phyloP scores from a whole-genome alignment of 2,888 invertebrate species.

The Chrysolina americana region DNA sequence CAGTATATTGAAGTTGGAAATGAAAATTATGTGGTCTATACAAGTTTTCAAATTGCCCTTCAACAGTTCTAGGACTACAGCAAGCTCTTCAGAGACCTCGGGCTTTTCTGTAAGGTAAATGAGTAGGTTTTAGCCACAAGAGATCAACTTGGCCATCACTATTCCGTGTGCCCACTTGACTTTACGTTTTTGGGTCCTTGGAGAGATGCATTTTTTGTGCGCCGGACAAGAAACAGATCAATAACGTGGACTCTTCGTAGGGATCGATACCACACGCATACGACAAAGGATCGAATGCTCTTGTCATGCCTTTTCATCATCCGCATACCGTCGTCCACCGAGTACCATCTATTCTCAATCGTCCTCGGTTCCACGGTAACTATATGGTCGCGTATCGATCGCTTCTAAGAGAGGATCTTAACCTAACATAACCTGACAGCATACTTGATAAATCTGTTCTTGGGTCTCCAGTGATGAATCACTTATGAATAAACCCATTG shows the following conservation, averaged over 20 bases:
- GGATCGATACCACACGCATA: constrained; percentile 15
- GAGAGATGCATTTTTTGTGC: neutral
- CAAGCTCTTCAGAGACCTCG: too few relatives aligned
- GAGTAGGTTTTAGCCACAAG: too few relatives aligned
- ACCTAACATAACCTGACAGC: constrained; percentile 59
- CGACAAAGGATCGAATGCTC: constrained; percentile 13
- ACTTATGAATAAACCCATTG: constrained; percentile 60
- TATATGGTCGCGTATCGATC: constrained; percentile 22
- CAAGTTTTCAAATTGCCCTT: too few relatives aligned
- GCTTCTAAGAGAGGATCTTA: constrained; percentile 48
- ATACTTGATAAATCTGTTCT: constrained; percentile 58
- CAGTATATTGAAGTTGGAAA: too few relatives aligned
- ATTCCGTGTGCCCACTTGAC: too few relatives aligned
- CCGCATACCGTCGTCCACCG: constrained; percentile 8
- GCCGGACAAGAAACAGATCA: neutral
- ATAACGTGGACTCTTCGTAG: neutral
- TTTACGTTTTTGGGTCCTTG: too few relatives aligned
- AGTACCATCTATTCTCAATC: constrained; percentile 19
- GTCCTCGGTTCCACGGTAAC: constrained; percentile 14
- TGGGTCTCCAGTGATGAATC: constrained; percentile 59
- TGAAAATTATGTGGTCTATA: too few relatives aligned
- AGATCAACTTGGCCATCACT: too few relatives aligned
- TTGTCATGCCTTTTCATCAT: constrained; percentile 21
- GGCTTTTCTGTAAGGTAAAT: too few relatives aligned
- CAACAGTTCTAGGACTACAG: too few relatives aligned